Conservation (phyloP, 2,888 invertebrate species). For the Nomada lathburiana region DNA sequence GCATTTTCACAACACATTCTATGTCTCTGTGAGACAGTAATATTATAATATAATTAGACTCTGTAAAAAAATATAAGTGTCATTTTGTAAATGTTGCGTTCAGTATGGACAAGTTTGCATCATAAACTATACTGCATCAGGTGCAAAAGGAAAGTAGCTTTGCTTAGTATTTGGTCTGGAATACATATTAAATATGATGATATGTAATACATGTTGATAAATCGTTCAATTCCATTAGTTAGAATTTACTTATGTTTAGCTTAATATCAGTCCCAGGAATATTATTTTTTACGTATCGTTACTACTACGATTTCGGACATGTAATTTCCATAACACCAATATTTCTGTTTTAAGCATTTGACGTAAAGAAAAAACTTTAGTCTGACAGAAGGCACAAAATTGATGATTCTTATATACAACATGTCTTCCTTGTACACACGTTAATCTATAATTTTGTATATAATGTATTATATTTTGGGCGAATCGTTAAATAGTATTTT, state of each 20-base stretch:
- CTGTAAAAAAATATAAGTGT: slow-evolving; percentile 17
- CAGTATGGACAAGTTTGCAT: background rate
- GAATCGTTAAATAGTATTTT: slow-evolving; percentile 31
- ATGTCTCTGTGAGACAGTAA: slow-evolving; percentile 39
- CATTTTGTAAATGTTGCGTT: slow-evolving; percentile 19
- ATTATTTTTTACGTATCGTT: background rate
- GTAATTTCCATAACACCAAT: background rate
- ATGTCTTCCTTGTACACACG: slow-evolving; percentile 49
- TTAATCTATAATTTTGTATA: slow-evolving; percentile 57
- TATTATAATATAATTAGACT: slow-evolving; percentile 23
- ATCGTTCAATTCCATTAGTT: slow-evolving; percentile 16
- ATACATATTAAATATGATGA: slow-evolving; percentile 14
- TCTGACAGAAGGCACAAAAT: slow-evolving; percentile 41
- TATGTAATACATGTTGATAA: slow-evolving; percentile 2
- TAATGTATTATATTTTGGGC: slow-evolving; percentile 50
- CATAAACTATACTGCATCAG: no score
- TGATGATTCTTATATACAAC: slow-evolving; percentile 37
- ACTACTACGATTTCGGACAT: background rate
- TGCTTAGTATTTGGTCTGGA: background rate
- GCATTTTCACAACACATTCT: slow-evolving; percentile 59
- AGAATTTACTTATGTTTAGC: slow-evolving; percentile 1
- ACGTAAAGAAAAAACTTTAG: slow-evolving; percentile 3
- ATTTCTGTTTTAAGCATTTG: background rate
- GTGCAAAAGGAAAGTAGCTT: background rate
- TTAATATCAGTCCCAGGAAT: background rate